Evolutionary conservation across 2,797 vertebrate species (phyloP), one percentile per base, ranked within the genome.

Genomic region (Todus mexicanus): DNA sequence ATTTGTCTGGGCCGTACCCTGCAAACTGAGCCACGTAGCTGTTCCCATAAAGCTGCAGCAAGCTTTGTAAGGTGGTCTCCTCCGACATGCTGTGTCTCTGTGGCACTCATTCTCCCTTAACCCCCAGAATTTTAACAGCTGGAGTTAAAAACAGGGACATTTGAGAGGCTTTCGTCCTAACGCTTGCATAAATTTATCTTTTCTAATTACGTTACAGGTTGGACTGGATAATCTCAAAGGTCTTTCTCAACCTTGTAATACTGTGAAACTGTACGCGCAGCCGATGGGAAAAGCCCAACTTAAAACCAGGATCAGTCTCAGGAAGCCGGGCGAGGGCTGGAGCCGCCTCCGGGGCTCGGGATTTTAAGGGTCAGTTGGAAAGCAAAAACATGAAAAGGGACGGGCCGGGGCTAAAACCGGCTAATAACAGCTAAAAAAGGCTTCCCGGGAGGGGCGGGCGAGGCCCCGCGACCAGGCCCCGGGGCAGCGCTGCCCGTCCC

Each of bases 311-410:
- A 10, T 9, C 38, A 5, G 2, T 11, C n/a, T n/a, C 15, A 8
- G n/a, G 12, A 48, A 51, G n/a, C 0, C 1, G 9, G 20, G 6
- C 3, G 14, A 50, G 25, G 43, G 35, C 40, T 18, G 4, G 14
- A 21, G 23, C 5, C 7, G 14, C 60, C 56, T 35, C 19, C 23
- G 56, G 18, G 12, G 12, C n/a, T 59, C 50, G 12, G 29, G 33
- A 14, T 31, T 74, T 65, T 45, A 26, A 48, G 16, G 35, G 10
- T 59, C 35, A 12, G 15, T 42, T 18, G 15, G n/a, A n/a, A n/a
- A n/a, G n/a, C n/a, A 25, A 11, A 45, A 72, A 53, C 3, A 31
- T 5, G 10, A 11, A 15, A 25, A 8, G 4, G 8, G 8, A 47
- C 45, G 45, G 48, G 40, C 40, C 12, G 48, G 50, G 27, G 8